phyloP scores from a whole-genome alignment of 2,888 invertebrate species.

The Caradrina clavipalpis region DNA sequence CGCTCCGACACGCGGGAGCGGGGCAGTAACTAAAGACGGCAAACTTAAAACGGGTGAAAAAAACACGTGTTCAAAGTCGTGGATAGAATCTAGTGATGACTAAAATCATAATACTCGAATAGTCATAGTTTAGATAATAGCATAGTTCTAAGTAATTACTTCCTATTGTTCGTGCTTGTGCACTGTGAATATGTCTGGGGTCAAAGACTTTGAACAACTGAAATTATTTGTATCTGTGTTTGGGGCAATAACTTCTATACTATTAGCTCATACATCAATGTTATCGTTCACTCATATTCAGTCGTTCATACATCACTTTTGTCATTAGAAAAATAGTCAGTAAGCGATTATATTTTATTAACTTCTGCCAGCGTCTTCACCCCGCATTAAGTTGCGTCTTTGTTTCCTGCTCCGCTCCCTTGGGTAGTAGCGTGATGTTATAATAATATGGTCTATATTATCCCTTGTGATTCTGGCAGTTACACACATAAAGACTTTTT shows the following conservation, averaged over 20 bases:
- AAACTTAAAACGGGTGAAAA: no score
- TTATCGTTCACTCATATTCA: not conserved
- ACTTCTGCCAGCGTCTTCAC: no score
- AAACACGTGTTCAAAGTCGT: no score
- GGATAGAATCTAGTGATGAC: not conserved
- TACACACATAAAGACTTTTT: no score
- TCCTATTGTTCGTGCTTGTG: constrained; percentile 21
- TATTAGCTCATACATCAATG: constrained; percentile 1
- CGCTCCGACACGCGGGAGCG: no score
- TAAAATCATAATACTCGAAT: not conserved
- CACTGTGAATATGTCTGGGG: not conserved
- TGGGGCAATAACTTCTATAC: not conserved
- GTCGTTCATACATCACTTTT: not conserved
- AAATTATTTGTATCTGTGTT: not conserved
- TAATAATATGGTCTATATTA: no score
- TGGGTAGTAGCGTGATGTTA: no score
- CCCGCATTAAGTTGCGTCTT: no score
- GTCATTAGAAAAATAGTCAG: not conserved
- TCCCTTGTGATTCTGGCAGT: no score
- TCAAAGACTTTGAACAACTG: constrained; percentile 28
- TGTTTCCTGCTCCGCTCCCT: no score
- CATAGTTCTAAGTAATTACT: constrained; percentile 28
- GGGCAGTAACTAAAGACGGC: no score
- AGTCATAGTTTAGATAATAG: constrained; percentile 19
- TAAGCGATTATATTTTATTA: not conserved